Evolutionary conservation across 2,113 vertebrate species (phyloP).

Genomic region (Riparia riparia): DNA sequence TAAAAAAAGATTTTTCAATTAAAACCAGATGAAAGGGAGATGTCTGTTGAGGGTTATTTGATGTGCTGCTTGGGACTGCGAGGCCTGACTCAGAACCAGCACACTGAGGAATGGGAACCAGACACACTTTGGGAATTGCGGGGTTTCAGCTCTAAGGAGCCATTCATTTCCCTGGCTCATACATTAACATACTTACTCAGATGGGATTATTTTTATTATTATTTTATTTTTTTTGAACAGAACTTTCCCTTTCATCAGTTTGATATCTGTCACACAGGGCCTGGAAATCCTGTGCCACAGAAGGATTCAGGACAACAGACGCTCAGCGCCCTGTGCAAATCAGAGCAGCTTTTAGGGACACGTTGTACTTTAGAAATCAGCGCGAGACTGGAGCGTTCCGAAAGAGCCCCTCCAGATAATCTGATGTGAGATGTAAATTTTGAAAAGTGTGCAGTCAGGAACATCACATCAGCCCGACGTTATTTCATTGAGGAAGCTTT

Average conservation of each 20-base stretch:
- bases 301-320: background rate
- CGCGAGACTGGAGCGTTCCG: fast-evolving
- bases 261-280: background rate
- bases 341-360: background rate
- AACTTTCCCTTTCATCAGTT: background rate
- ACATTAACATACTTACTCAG: background rate
- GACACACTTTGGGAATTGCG: background rate
- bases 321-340: background rate
- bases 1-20: background rate
- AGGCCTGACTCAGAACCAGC: background rate
- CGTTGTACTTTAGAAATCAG: background rate
- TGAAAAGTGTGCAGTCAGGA: background rate
- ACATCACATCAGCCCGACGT: background rate
- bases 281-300: background rate
- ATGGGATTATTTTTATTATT: background rate
- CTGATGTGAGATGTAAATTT: background rate
- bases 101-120: background rate
- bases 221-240: background rate
- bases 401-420: background rate
- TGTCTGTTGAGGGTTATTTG: background rate
- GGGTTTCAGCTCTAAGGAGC: background rate
- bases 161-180: background rate
- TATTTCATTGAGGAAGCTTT: background rate
- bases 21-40: background rate
- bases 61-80: background rate